Conservation (phyloP, 2,797 vertebrate genomes). For the Staurois parvus region DNA sequence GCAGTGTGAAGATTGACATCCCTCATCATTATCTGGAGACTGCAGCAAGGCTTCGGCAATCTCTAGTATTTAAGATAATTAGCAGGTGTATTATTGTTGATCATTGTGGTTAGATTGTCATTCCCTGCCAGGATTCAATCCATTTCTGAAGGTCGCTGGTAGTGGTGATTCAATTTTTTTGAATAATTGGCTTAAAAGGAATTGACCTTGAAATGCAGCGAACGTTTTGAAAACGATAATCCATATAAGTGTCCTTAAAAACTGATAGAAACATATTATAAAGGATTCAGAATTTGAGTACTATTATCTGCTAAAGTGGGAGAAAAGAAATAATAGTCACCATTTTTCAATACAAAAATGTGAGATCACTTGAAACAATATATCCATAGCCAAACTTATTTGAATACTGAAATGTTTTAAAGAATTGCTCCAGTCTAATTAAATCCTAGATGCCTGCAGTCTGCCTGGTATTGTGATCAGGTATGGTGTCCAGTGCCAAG, state of each 20-base stretch:
- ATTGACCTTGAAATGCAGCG: not conserved
- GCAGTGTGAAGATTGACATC: conserved; percentile 29
- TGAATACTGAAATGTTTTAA: too few species aligned
- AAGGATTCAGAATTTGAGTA: not conserved
- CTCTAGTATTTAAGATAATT: conserved; percentile 40
- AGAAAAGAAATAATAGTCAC: not conserved
- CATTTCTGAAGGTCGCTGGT: conserved; percentile 38
- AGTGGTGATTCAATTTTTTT: not conserved
- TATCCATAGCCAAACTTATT: too few species aligned
- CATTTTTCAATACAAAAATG: too few species aligned
- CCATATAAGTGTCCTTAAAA: not conserved
- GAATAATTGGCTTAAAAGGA: not conserved
- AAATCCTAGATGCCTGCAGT: too few species aligned
- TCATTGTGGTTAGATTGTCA: conserved; percentile 33
- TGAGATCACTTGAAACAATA: too few species aligned
- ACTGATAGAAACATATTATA: not conserved
- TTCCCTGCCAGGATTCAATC: conserved; percentile 18
- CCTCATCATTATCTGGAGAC: conserved; percentile 37
- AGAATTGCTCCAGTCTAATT: too few species aligned
- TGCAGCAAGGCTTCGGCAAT: conserved; percentile 42
- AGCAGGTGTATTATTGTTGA: conserved; percentile 34
- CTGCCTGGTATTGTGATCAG: too few species aligned
- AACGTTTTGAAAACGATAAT: not conserved
- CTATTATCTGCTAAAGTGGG: not conserved
- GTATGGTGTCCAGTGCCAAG: too few species aligned